Evolutionary conservation across 2,888 invertebrate genomes (phyloP).

Genomic region (Mantis religiosa): DNA sequence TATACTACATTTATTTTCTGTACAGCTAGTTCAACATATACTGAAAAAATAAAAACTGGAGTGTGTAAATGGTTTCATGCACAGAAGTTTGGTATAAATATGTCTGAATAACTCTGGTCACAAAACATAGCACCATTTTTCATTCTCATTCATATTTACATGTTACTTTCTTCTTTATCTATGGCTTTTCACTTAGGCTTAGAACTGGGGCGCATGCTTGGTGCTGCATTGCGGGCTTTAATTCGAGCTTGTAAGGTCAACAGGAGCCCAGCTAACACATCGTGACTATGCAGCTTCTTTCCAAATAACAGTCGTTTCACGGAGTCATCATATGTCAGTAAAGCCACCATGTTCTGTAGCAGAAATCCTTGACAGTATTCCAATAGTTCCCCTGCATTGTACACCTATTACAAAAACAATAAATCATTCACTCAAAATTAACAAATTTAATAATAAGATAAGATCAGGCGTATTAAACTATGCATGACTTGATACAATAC

Average conservation of each 20-base stretch:
- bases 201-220: constrained; percentile 13
- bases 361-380: constrained; percentile 89
- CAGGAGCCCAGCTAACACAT: constrained; percentile 77
- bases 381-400: constrained; percentile 78
- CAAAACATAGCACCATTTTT: background rate
- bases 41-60: background rate
- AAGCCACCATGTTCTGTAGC: constrained; percentile 90
- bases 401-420: constrained; percentile 57
- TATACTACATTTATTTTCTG: too few relatives aligned
- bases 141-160: background rate
- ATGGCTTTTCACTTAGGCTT: constrained; percentile 24
- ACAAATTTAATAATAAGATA: background rate
- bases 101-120: background rate
- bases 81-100: background rate
- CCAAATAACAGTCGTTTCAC: constrained; percentile 84
- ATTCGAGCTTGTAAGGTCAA: constrained; percentile 77
- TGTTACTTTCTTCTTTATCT: background rate
- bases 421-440: background rate
- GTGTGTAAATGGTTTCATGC: background rate
- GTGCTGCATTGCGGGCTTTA: constrained; percentile 48
- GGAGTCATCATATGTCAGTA: constrained; percentile 85
- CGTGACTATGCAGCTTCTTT: constrained; percentile 84
- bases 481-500: too few relatives aligned
- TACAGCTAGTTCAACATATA: background rate
- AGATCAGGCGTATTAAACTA: background rate